Base-by-base conservation (phyloP, 2,888 invertebrate species). In the Stenoptilia bipunctidactyla region DNA sequence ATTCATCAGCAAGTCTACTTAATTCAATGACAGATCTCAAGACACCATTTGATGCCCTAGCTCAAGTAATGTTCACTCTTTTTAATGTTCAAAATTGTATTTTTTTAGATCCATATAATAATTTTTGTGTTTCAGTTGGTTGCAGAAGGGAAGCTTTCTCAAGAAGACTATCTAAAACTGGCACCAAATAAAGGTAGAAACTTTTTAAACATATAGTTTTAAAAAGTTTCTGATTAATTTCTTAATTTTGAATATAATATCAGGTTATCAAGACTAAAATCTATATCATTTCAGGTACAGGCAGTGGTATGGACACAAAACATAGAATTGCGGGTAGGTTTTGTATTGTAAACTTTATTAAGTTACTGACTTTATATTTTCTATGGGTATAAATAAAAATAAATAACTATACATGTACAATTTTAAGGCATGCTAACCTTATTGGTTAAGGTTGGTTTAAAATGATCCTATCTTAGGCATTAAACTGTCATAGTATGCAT, bases 101-200 rank as follows among this genome's bases (percentile, higher is more conserved):
- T 20, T 27, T 34, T 34, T 40, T 6, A 27, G 20, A 8, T 20
- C 2, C 15, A 14, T 4, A 13, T 20, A 34, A 42, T 44, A 36
- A 41, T 37, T 45, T 58, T 37, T 56, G 61, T 64, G 56, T 82
- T 82, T 56, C 79, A 82, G 82, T 69, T 83, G 66, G 70, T 80
- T 38, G 77, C 77, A 45, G 82, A 82, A 46, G 83, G 82, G 25
- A 79, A 75, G 53, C 65, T 83, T 51, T 79, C 80, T 37, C 61
- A 75, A 55, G 73, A 71, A 59, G 82, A 82, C 53, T 82, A 79
- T 53, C 51, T 79, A 47, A 83, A 83, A 49, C 63, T 82, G 42
- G 69, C 80, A 38, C 82, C 82, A 42, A 73, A 69, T 49, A 80
- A 76, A 70, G 74, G 82, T 80, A 68, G 51, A 47, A 42, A 39